Evolutionary conservation across 2,113 vertebrate species (phyloP).

Genomic region (Fulica atra): DNA sequence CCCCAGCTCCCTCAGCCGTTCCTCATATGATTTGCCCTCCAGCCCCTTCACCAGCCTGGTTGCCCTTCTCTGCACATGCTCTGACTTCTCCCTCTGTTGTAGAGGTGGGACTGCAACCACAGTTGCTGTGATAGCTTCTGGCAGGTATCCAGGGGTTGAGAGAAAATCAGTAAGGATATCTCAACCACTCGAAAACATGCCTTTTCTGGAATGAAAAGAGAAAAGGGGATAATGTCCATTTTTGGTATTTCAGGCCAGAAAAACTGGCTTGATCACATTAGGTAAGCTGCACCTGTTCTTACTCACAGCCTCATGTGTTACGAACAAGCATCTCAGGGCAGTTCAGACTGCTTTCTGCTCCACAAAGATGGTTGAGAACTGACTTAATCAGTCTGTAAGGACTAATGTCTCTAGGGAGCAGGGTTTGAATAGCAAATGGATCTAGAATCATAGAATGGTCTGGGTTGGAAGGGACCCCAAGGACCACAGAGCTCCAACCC

Average conservation of each 20-base stretch:
- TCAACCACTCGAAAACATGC: neutral
- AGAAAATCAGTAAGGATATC: neutral
- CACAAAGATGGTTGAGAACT: neutral
- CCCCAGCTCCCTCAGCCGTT: no score
- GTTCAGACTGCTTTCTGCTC: neutral
- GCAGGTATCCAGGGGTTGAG: neutral
- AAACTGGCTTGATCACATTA: neutral
- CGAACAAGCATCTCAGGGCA: neutral
- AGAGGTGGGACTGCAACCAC: neutral
- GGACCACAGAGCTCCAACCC: no score
- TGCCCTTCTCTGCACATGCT: no score
- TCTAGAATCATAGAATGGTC: neutral
- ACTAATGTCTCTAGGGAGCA: neutral
- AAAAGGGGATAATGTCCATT: neutral
- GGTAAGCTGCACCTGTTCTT: neutral
- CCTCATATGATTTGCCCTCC: no score
- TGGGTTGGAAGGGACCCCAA: no score
- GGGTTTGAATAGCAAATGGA: neutral
- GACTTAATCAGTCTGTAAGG: fast-evolving
- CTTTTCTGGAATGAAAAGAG: neutral
- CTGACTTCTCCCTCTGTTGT: neutral
- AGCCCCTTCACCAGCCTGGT: no score
- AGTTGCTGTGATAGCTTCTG: neutral
- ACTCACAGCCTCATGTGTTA: neutral
- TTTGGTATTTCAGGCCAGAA: neutral